Percentiles rank a stretch among this genome's conserved stretches.
phyloP scores from a whole-genome alignment of 1,140 invertebrate genomes.

The Lycorma delicatula region DNA sequence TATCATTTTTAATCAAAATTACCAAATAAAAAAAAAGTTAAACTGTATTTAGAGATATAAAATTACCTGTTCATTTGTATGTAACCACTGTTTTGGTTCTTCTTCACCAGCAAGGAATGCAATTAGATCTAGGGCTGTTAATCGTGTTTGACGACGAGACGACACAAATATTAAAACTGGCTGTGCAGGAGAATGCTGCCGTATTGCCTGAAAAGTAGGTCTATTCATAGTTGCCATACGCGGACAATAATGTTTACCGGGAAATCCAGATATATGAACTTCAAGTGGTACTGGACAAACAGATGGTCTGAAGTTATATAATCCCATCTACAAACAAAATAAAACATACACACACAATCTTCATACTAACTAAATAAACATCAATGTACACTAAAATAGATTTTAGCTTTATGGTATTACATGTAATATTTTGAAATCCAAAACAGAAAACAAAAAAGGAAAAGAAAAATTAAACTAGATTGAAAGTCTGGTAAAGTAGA shows the following conservation, averaged over 20 bases:
- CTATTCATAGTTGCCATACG: slow-evolving; percentile 99
- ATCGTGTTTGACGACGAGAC: slow-evolving; percentile 90
- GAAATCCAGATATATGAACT: slow-evolving; percentile 88
- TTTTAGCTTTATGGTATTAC: too few species aligned
- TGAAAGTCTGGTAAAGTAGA: too few species aligned
- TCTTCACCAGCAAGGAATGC: slow-evolving; percentile 85
- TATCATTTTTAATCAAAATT: too few species aligned
- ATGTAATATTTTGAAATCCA: too few species aligned
- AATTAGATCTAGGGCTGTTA: slow-evolving; percentile 95
- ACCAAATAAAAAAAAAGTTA: too few species aligned
- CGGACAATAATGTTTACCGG: slow-evolving; percentile 97
- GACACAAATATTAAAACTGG: slow-evolving; percentile 95
- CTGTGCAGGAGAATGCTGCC: slow-evolving; percentile 81
- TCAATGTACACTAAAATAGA: too few species aligned
- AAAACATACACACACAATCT: too few species aligned
- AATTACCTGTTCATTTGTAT: slow-evolving; percentile 79
- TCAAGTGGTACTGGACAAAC: slow-evolving; percentile 95
- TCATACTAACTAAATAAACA: too few species aligned
- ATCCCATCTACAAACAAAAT: slow-evolving; percentile 55
- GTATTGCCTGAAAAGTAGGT: slow-evolving; percentile 93
- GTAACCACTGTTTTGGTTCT: slow-evolving; percentile 91
- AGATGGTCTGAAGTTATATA: slow-evolving; percentile 97
- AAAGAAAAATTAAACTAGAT: too few species aligned
- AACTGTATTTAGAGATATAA: too few species aligned
- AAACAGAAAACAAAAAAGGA: too few species aligned